Conservation (phyloP, 2,797 vertebrate genomes). For the Anguilla pacifica region DNA sequence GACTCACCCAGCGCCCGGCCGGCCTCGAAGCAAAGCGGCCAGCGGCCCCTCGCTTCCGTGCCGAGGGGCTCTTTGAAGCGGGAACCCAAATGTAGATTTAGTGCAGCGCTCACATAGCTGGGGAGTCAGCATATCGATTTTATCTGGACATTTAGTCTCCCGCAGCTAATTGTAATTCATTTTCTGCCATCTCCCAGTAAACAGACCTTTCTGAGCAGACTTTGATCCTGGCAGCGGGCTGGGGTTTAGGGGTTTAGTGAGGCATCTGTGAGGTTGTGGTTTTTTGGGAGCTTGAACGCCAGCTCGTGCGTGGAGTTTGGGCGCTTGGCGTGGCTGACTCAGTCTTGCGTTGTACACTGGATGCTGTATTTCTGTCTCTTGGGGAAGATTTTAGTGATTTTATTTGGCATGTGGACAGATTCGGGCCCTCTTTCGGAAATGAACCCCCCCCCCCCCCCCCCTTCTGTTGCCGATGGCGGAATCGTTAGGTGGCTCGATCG, state of each 20-base stretch:
- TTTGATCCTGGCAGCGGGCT: background rate
- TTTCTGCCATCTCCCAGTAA: slow-evolving; percentile 4
- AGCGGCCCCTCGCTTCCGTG: background rate
- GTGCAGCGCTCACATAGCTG: too few relatives aligned
- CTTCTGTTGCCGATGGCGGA: background rate
- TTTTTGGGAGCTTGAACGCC: background rate
- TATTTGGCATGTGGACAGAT: background rate
- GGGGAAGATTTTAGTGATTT: background rate
- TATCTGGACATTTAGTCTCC: slow-evolving; percentile 5
- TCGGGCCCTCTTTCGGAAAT: background rate
- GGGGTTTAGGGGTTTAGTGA: background rate
- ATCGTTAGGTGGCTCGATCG: background rate
- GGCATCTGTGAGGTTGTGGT: background rate
- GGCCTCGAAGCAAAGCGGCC: background rate
- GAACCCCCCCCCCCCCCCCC: background rate
- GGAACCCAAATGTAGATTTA: background rate
- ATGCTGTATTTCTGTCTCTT: background rate
- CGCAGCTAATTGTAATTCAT: background rate
- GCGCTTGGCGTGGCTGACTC: background rate
- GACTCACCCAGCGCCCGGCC: background rate
- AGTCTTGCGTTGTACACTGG: background rate
- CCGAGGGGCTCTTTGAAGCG: background rate
- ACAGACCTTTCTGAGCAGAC: background rate
- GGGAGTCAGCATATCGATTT: background rate
- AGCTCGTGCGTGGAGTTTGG: background rate